Percentiles rank a stretch among this genome's conserved stretches.
Conservation (phyloP, 2,113 vertebrate species). For the Acrocephalus kingi region DNA sequence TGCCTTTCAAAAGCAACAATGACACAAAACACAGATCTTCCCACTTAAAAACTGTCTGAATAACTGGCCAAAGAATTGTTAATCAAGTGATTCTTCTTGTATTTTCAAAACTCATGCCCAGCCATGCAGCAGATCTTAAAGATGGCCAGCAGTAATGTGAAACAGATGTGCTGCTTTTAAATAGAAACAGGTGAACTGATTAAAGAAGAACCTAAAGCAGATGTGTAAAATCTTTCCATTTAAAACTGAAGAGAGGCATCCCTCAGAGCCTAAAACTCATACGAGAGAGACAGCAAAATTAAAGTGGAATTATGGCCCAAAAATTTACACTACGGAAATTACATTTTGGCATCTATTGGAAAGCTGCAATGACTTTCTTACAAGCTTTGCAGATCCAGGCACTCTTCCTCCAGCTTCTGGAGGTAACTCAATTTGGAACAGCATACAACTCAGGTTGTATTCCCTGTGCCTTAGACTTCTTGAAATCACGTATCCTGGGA, state of each 20-base stretch:
- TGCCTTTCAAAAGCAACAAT: background rate
- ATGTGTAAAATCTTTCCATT: constrained; percentile 60
- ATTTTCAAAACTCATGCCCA: constrained; percentile 42
- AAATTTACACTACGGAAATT: constrained; percentile 37
- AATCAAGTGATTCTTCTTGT: constrained; percentile 24
- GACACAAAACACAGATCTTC: background rate
- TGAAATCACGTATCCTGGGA: background rate
- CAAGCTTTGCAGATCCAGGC: background rate
- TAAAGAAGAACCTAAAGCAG: constrained; percentile 63
- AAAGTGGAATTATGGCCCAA: constrained; percentile 17
- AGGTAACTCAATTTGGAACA: background rate
- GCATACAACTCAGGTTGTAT: background rate
- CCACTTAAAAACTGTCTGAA: background rate
- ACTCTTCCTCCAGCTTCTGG: background rate
- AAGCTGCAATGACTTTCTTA: constrained; percentile 28
- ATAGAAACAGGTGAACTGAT: constrained; percentile 67
- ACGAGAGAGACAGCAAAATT: constrained; percentile 21
- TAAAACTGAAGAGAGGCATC: constrained; percentile 13
- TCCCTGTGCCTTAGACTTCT: background rate
- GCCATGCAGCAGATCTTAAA: constrained; percentile 53
- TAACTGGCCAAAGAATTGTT: constrained; percentile 15
- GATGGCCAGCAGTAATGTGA: constrained; percentile 48
- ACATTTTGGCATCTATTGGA: background rate
- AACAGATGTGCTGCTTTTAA: constrained; percentile 63
- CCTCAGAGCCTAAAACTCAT: background rate